Evolutionary conservation across 2,888 invertebrate genomes (phyloP), one percentile per base, ranked within the genome.

Genomic region (Dusona sp.): DNA sequence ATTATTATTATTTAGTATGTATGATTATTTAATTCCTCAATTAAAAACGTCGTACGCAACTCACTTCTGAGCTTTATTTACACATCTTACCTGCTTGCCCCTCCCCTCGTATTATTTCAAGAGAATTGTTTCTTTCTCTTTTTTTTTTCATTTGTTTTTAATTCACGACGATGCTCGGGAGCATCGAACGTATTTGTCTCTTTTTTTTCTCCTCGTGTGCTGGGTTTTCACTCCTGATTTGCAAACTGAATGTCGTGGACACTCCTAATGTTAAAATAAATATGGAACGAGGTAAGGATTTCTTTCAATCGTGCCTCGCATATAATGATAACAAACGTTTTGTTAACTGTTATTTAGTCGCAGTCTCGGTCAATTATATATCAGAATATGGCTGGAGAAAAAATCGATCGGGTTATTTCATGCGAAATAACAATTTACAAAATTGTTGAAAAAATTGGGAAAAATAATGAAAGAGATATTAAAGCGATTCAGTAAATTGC

Each of bases 21-120:
- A 93, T 91, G 90, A 91, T 90, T 88, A 87, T 91, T 90, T 90
- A 89, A 92, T 91, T 93, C 91, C 91, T 93, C 90, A 89, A 94
- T 94, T 94, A 94, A 94, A 94, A 88, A 85, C 90, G 89, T 91
- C 91, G 90, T 93, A 92, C 90, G 92, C 92, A 93, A 93, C 89
- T 92, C 89, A 92, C 90, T 92, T 92, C 91, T 92, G 91, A 92
- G 93, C 92, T 90, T 94, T 93, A 92, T 93, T 94, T 93, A 91
- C 89, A 89, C 91, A 90, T 89, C 90, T 87, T 90, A 90, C 93
- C 90, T 90, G 92, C 92, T 93, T 93, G 88, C 87, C 90, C 86
- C 89, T 91, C 91, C 61, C 61, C 6, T 6, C 16, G 3, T 61
- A 61, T 61, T 61, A 29, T 29, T 29, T 61, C 1, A 61, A 29